phyloP scores from a whole-genome alignment of 2,113 vertebrate species.

The zebrafish (Danio rerio) region GRCz12tu NC_133176.1:50836001-50836500 shows the following conservation, averaged over 20 bases:
- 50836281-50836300: background rate
- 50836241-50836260: slow-evolving; percentile 5
- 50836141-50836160: slow-evolving; percentile 28
- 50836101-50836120: background rate
- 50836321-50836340: background rate
- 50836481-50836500: no score
- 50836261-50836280: background rate
- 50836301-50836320: background rate
- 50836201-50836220: slow-evolving; percentile 20
- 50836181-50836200: slow-evolving; percentile 41
- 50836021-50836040: background rate
- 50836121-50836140: background rate
- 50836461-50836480: no score
- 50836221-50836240: slow-evolving; percentile 2
- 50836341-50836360: background rate
- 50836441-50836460: no score
- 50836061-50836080: slow-evolving; percentile 9
- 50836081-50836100: slow-evolving; percentile 16
- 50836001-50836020: background rate
- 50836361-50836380: background rate
- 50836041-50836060: background rate
- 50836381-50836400: background rate
- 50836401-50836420: no score
- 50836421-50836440: no score
- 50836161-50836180: slow-evolving; percentile 5